Percentiles rank a stretch among this genome's conserved stretches.
phyloP scores from a whole-genome alignment of 2,888 invertebrate species.

The Sarcophaga carnaria region DNA sequence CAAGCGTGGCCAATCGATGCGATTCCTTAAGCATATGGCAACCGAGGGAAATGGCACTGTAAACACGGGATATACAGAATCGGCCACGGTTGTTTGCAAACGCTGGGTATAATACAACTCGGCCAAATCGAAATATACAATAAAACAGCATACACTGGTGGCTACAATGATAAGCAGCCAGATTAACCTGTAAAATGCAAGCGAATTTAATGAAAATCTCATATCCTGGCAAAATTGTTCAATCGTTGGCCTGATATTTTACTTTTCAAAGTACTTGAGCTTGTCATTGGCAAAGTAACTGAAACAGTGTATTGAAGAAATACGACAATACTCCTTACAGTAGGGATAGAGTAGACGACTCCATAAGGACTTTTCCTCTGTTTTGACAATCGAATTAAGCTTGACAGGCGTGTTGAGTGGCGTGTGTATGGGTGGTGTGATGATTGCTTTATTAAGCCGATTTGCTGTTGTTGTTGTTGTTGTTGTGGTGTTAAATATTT shows the following conservation, averaged over 20 bases:
- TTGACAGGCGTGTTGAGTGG: slow-evolving; percentile 1
- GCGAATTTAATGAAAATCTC: background rate
- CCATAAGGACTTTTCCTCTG: slow-evolving; percentile 63
- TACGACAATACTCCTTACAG: slow-evolving; percentile 74
- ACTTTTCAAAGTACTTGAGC: slow-evolving; percentile 77
- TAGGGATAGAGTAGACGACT: slow-evolving; percentile 70
- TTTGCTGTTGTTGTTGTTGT: slow-evolving; percentile 37
- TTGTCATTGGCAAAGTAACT: slow-evolving; percentile 76
- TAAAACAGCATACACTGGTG: slow-evolving; percentile 73
- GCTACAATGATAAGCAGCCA: slow-evolving; percentile 76
- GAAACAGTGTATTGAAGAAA: slow-evolving; percentile 78
- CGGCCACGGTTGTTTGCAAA: slow-evolving; percentile 77
- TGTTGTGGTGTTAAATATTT: slow-evolving; percentile 45
- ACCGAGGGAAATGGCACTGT: slow-evolving; percentile 78
- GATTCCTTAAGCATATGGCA: slow-evolving; percentile 77
- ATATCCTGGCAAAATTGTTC: too few species aligned
- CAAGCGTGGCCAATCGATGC: slow-evolving; percentile 76
- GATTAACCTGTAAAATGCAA: slow-evolving; percentile 71
- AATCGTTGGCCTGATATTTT: background rate
- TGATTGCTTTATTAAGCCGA: background rate
- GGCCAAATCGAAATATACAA: slow-evolving; percentile 75
- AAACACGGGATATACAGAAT: slow-evolving; percentile 77
- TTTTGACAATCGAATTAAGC: slow-evolving; percentile 1
- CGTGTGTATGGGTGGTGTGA: background rate
- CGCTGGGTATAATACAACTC: slow-evolving; percentile 74